Conservation (phyloP, 2,888 invertebrate species). For the Dione vanillae region DNA sequence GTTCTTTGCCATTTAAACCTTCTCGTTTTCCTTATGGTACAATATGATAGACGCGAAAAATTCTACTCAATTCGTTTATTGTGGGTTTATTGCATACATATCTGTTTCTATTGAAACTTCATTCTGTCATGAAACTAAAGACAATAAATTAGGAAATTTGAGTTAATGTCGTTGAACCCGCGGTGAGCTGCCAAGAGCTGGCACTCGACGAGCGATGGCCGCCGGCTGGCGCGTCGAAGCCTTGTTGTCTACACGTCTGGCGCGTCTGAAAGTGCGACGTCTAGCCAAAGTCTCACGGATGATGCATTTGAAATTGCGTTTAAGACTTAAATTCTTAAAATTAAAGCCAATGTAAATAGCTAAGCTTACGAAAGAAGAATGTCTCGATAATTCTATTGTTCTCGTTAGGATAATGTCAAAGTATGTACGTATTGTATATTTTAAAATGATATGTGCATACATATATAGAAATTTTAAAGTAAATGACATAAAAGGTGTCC, state of each 20-base stretch:
- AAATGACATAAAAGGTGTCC: too few species aligned
- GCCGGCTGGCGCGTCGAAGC: slow-evolving; percentile 35
- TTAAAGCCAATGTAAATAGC: background rate
- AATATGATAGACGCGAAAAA: background rate
- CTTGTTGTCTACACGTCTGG: slow-evolving; percentile 32
- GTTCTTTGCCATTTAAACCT: background rate
- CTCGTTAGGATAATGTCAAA: too few species aligned
- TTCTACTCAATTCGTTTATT: background rate
- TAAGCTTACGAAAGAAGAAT: too few species aligned
- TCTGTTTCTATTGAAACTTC: background rate
- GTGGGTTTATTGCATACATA: background rate
- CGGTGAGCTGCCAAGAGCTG: slow-evolving; percentile 21
- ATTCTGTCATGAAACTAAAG: background rate
- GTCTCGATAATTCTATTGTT: too few species aligned
- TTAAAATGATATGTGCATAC: too few species aligned
- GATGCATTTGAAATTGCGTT: slow-evolving; percentile 17
- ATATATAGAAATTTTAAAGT: too few species aligned
- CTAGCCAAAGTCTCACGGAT: slow-evolving; percentile 32
- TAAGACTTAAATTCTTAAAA: background rate
- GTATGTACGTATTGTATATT: too few species aligned
- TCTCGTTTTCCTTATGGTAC: background rate
- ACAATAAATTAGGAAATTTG: too few species aligned
- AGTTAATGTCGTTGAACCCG: background rate
- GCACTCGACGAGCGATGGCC: slow-evolving; percentile 32
- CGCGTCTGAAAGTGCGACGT: slow-evolving; percentile 25